Percentiles rank a stretch among this genome's conserved stretches.
Conservation (phyloP, 2,113 vertebrate genomes). For the Ranitomeya imitator region DNA sequence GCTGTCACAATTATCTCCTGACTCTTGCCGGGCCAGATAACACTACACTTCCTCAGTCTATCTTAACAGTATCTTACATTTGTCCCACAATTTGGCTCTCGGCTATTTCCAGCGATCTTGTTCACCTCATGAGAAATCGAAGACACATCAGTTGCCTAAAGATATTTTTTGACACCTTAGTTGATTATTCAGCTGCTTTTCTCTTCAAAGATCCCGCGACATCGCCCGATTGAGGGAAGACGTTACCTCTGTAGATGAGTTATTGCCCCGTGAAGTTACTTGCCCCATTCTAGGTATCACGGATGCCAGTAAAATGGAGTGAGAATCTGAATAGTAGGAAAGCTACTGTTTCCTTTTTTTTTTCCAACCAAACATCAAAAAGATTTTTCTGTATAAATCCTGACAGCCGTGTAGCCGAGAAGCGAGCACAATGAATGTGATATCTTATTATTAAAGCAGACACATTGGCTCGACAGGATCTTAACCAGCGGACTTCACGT, state of each 20-base stretch:
- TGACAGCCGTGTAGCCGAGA: conserved; percentile 45
- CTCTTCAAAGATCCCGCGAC: neutral
- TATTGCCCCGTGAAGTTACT: neutral
- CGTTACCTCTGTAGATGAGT: too few relatives aligned
- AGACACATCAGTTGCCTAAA: too few relatives aligned
- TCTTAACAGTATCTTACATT: too few relatives aligned
- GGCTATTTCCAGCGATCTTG: too few relatives aligned
- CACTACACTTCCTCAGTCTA: too few relatives aligned
- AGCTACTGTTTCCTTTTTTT: neutral
- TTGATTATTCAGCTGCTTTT: too few relatives aligned
- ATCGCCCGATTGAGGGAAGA: neutral
- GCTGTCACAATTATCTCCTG: too few relatives aligned
- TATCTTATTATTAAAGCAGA: conserved; percentile 43
- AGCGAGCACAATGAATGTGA: conserved; percentile 29
- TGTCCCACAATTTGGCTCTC: too few relatives aligned
- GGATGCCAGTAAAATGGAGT: neutral
- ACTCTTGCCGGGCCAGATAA: too few relatives aligned
- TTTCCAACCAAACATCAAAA: conserved; percentile 34
- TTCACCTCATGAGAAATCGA: too few relatives aligned
- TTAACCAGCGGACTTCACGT: conserved; percentile 20
- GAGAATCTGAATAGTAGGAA: neutral
- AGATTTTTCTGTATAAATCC: conserved; percentile 37
- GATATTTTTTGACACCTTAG: too few relatives aligned
- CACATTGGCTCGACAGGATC: conserved; percentile 38
- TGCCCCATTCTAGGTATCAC: neutral